Percentiles rank a stretch among this genome's conserved stretches.
These are phyloP conservation scores for Teleogryllus occipitalis DNA, from an alignment of 1,140 invertebrate species.

Conservation along the genomic window DNA sequence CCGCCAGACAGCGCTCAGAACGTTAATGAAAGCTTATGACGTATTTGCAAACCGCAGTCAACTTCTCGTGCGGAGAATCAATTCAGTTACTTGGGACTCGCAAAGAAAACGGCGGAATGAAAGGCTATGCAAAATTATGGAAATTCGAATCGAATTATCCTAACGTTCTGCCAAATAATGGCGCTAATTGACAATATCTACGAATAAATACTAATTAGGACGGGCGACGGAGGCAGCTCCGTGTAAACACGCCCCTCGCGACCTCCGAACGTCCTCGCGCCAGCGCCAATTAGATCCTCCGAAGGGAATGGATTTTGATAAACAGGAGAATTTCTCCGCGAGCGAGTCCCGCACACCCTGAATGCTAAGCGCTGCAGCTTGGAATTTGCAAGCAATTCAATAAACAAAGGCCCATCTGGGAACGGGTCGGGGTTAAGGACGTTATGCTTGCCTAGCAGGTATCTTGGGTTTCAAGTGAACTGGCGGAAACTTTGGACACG, in stretches of 20 bases:
- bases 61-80: conserved; percentile 12
- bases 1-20: not conserved
- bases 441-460: no score
- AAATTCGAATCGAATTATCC: conserved; percentile 9
- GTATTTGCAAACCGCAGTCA: conserved; percentile 15
- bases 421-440: no score
- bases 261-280: not conserved
- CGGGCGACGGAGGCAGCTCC: not conserved
- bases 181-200: not conserved
- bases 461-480: no score
- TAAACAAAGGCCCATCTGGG: not conserved
- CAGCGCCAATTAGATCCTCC: not conserved
- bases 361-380: no score
- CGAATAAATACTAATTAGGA: not conserved
- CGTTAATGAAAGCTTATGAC: conserved; percentile 11
- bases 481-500: no score
- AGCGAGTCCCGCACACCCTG: no score
- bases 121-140: conserved; percentile 9
- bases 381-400: not conserved
- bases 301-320: not conserved
- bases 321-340: not conserved
- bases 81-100: conserved; percentile 6
- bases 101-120: not conserved
- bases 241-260: not conserved
- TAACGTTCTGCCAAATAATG: not conserved